These are phyloP conservation scores for Drosophila cardini DNA, from an alignment of 1,140 invertebrate species.

Conservation along the genomic window DNA sequence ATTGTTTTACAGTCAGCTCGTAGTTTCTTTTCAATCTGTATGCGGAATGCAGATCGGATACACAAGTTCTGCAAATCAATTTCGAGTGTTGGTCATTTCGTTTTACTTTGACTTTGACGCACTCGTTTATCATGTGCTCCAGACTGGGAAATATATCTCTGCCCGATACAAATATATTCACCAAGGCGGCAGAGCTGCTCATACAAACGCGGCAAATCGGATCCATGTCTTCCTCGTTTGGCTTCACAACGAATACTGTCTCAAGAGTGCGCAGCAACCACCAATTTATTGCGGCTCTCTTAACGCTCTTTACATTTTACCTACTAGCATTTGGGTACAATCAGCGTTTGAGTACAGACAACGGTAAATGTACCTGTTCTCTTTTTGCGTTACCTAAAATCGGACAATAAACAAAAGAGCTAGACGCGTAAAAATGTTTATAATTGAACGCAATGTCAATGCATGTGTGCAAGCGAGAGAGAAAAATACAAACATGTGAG, in stretches of 20 bases:
- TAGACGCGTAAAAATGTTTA: too few relatives aligned
- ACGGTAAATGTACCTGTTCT: background rate
- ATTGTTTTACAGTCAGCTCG: background rate
- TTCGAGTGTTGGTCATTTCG: background rate
- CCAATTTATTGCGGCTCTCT: background rate
- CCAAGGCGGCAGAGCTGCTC: background rate
- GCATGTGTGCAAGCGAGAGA: too few relatives aligned
- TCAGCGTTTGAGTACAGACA: background rate
- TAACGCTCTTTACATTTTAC: background rate
- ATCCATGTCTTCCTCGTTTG: conserved; percentile 5
- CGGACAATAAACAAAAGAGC: too few relatives aligned
- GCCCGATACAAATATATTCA: background rate
- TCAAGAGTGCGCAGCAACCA: conserved; percentile 2
- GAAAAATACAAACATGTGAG: too few relatives aligned
- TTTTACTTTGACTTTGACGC: background rate
- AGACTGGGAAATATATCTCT: background rate
- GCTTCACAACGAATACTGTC: background rate
- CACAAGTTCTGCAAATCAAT: background rate
- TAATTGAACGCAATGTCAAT: too few relatives aligned
- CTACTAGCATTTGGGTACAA: background rate
- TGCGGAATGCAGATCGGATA: background rate
- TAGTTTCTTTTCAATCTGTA: conserved; percentile 2
- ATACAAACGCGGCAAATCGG: conserved; percentile 6
- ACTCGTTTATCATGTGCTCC: background rate
- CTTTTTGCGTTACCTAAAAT: too few relatives aligned